Base-by-base conservation (phyloP, 1,140 invertebrate genomes). In the Drosophila subpulchrella region DNA sequence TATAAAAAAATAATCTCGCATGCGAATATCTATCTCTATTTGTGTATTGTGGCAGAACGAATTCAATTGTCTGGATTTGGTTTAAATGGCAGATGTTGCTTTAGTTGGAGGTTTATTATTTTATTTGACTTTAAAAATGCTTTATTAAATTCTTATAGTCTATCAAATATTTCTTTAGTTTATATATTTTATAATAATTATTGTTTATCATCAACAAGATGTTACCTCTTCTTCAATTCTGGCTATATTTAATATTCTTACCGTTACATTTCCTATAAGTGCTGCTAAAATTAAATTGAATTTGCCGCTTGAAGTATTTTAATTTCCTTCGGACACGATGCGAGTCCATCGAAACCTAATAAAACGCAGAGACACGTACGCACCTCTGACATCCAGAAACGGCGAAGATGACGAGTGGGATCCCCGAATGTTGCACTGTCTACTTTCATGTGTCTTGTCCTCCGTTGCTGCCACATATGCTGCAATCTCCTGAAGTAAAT, bases 271-370 rank as follows among this genome's bases (percentile, higher is more conserved):
- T 13, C 50, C 62, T 15, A 38, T 44, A 32, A 39, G 65, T 59
- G 47, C 57, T 66, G 70, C 66, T 57, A 42, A 77, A 58, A 83
- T 61, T 59, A 80, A 88, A 88, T 81, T 84, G 65, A 80, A 88
- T 84, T 88, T 74, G 48, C 73, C 74, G 84, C 84, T 78, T 67
- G 80, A 88, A 66, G 77, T 77, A 83, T 80, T 89, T 88, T 83
- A 83, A 88, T 88, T 88, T 88, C 84, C 84, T 71, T 68, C 20
- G 73, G 59, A 80, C 53, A 55, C 65, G 66, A 76, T 58, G 80
- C 84, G 76, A 72, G 71, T 75, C 83, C 79, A 79, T 38, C 59
- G 59, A 36, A 56, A 71, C 56, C 65, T 58, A 70, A 71, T 70
- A 71, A 77, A 68, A 63, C 24, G 44, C 63, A 66, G 60, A 66